A percentile compares a stretch with the other conserved stretches of the same genome.
These are phyloP conservation scores for Drosophila fuyamai DNA, from an alignment of 1,140 invertebrate species.

Conservation along the genomic window DNA sequence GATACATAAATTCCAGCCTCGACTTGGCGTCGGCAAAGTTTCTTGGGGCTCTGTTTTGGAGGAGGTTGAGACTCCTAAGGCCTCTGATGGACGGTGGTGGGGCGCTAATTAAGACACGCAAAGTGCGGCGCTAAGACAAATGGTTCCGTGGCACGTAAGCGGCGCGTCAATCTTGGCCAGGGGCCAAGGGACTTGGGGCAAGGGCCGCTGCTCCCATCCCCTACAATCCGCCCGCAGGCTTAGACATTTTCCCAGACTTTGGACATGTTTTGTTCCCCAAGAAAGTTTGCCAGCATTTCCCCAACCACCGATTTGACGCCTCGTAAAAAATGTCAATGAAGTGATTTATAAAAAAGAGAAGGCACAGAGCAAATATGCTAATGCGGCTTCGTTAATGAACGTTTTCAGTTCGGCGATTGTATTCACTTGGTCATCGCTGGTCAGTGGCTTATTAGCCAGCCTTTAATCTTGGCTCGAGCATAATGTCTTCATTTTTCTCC, in stretches of 20 bases:
- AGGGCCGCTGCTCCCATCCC: constrained; percentile 2
- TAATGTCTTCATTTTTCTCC: constrained; percentile 60
- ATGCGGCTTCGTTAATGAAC: constrained; percentile 60
- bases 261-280: constrained; percentile 34
- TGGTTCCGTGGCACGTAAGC: constrained; percentile 72
- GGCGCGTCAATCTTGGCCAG: constrained; percentile 63
- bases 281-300: constrained; percentile 32
- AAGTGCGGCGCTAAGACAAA: constrained; percentile 76
- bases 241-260: constrained; percentile 51
- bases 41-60: constrained; percentile 34
- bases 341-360: constrained; percentile 65
- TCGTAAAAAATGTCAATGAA: constrained; percentile 81
- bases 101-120: constrained; percentile 81
- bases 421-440: constrained; percentile 24
- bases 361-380: constrained; percentile 57
- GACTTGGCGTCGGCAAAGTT: constrained; percentile 62
- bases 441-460: constrained; percentile 55
- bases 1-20: constrained; percentile 75
- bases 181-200: constrained; percentile 6
- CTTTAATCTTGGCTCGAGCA: constrained; percentile 65
- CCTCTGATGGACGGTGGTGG: constrained; percentile 16
- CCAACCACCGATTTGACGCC: constrained; percentile 41
- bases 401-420: constrained; percentile 22
- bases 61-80: neutral
- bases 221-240: constrained; percentile 17